Conservation (phyloP, 1,140 invertebrate species). For the Chlorops oryzae region DNA sequence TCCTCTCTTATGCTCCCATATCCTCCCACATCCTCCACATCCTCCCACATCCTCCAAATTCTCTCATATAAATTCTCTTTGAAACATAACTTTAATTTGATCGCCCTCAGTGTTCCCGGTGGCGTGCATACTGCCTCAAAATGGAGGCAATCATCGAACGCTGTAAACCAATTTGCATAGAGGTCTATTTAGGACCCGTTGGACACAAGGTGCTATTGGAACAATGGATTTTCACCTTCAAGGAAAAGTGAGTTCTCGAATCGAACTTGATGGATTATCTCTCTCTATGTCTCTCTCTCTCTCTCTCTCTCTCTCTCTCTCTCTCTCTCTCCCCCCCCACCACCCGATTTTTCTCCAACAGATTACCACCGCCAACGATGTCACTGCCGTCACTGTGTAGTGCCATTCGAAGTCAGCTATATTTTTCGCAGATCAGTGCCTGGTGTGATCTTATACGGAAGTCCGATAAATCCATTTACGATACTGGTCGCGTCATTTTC, state of each 20-base stretch:
- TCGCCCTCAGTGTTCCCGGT: constrained; percentile 41
- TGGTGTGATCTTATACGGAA: constrained; percentile 57
- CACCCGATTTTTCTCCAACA: constrained; percentile 17
- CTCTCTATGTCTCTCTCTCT: background rate
- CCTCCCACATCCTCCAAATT: background rate
- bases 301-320: background rate
- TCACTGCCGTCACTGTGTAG: constrained; percentile 72
- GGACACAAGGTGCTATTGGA: constrained; percentile 43
- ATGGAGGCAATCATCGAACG: constrained; percentile 40
- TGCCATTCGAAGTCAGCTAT: constrained; percentile 90
- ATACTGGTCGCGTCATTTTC: constrained; percentile 41
- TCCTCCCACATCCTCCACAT: background rate
- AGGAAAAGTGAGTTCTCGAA: constrained; percentile 35
- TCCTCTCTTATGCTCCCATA: background rate
- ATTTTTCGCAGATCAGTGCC: constrained; percentile 91
- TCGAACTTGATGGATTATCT: background rate
- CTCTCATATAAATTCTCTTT: too few relatives aligned
- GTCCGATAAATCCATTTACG: constrained; percentile 39
- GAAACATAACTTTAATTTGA: too few relatives aligned
- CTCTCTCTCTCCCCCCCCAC: background rate
- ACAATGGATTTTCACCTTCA: constrained; percentile 44
- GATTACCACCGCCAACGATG: constrained; percentile 51
- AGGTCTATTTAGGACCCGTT: constrained; percentile 45
- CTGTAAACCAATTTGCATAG: constrained; percentile 43
- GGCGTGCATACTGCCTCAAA: constrained; percentile 40